Evolutionary conservation across 2,888 invertebrate species (phyloP), one percentile per base, ranked within the genome.

Genomic region (Brachycybe producta): DNA sequence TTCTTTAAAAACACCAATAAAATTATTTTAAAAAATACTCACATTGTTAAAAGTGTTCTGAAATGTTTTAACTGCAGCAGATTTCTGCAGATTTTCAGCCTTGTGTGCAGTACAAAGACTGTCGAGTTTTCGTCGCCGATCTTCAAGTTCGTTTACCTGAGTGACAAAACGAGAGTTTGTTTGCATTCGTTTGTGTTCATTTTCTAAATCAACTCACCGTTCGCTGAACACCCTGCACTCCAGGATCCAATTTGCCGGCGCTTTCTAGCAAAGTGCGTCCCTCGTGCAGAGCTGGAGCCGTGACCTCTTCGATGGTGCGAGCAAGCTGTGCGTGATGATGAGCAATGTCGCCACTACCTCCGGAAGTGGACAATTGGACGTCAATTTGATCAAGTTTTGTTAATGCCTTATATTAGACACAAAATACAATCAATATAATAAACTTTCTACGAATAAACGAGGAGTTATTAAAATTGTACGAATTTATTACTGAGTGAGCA

Each of bases 311-410:
- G 55, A 84, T 73, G 56, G 79, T 75, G 55, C 73, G 71, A 27
- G 76, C 71, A 54, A 80, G 74, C 57, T 79, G 78, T 27, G 76
- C 71, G 63, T 81, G 82, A 54, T 80, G 72, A 60, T 78, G 75
- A 47, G 76, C 77, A 54, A 82, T 72, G 62, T 78, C 77, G n/a
- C 80, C 78, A 53, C 77, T 77, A 28, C 78, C 74, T 40, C 75
- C 73, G 41, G 75, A 77, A 41, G 54, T 54, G n/a, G 75, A 76
- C 55, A 84, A 62, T 63, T 83, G 80, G 57, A 79, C 75, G 69
- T 84, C 83, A 26, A 84, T 69, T 63, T 83, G 80, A 62, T 82
- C 80, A 58, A 84, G 66, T 62, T 80, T 80, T 43, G 74, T 75
- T 43, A 80, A 69, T 36, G 82, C 82, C 76, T 82, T 61, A 1